Evolutionary conservation across 2,113 vertebrate genomes (phyloP).

Genomic region (Synodontis membranacea): DNA sequence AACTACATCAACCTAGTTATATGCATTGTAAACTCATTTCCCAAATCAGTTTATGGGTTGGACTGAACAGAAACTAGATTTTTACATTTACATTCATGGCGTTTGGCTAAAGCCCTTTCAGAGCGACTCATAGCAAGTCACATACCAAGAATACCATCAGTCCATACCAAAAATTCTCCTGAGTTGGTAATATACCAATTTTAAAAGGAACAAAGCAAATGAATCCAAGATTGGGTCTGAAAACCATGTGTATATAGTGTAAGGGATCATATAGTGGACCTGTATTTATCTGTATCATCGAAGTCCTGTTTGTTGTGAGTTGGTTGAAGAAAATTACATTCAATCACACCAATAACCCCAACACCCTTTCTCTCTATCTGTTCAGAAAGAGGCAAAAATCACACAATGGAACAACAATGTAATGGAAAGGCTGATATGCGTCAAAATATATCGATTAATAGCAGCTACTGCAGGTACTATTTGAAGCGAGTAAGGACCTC

Average conservation of each 20-base stretch:
- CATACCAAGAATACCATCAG: too few relatives aligned
- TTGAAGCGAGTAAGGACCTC: constrained; percentile 20
- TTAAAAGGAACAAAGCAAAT: background rate
- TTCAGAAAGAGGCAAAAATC: constrained; percentile 15
- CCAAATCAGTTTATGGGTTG: background rate
- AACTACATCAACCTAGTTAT: background rate
- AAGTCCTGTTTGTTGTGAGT: constrained; percentile 98
- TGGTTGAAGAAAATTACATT: constrained; percentile 91
- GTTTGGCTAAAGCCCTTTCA: too few relatives aligned
- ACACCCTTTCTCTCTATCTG: constrained; percentile 88
- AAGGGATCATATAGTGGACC: constrained; percentile 65
- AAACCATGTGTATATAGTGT: background rate
- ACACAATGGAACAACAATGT: background rate
- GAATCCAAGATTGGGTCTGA: background rate
- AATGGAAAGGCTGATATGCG: background rate
- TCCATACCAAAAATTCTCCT: too few relatives aligned
- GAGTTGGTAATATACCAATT: too few relatives aligned
- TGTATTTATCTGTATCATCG: constrained; percentile 90
- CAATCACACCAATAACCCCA: constrained; percentile 90
- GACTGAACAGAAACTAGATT: background rate
- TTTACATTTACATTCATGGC: too few relatives aligned
- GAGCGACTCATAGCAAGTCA: too few relatives aligned
- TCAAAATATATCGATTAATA: background rate
- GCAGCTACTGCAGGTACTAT: background rate
- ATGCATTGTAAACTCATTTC: background rate